A percentile compares a stretch with the other conserved stretches of the same genome.
These are phyloP conservation scores for Phoxinus dragarum DNA, from an alignment of 2,797 vertebrate genomes.

Conservation along the genomic window DNA sequence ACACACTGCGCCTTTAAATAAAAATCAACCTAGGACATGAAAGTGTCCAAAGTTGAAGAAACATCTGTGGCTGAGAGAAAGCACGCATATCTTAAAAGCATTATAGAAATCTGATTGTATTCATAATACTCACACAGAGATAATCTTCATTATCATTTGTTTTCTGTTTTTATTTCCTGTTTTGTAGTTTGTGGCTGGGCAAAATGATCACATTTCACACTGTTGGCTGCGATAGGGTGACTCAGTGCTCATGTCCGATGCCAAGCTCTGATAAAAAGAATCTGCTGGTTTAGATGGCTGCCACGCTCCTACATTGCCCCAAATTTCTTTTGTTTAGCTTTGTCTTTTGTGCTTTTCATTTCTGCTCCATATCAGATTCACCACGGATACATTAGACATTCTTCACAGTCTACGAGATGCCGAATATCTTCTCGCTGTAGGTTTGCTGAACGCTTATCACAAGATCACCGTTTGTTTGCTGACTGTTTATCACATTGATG, in stretches of 20 bases:
- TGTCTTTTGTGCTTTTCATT: conserved; percentile 42
- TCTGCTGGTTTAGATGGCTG: conserved; percentile 33
- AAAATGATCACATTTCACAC: conserved; percentile 17
- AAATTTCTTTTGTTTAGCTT: conserved; percentile 7
- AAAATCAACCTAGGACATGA: not conserved
- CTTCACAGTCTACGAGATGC: conserved; percentile 28
- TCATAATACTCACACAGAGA: conserved; percentile 33
- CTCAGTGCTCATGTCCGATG: conserved; percentile 52
- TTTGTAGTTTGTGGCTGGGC: conserved; percentile 19
- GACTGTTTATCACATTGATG: conserved; percentile 32
- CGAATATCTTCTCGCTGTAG: not conserved
- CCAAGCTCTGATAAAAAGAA: conserved; percentile 55
- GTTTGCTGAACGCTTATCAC: conserved; percentile 18
- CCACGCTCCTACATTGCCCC: conserved; percentile 2
- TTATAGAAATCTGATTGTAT: conserved; percentile 56
- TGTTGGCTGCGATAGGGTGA: conserved; percentile 27
- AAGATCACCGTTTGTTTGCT: conserved; percentile 1
- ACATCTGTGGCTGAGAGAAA: conserved; percentile 1
- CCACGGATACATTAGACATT: conserved; percentile 27
- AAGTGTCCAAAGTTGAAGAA: conserved; percentile 11
- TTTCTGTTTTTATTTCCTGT: conserved; percentile 52
- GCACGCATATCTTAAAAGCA: conserved; percentile 49
- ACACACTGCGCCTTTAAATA: no score
- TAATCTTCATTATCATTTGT: conserved; percentile 31
- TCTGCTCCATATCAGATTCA: conserved; percentile 35